phyloP scores from a whole-genome alignment of 1,140 invertebrate genomes.

The Drosophila erecta region DNA sequence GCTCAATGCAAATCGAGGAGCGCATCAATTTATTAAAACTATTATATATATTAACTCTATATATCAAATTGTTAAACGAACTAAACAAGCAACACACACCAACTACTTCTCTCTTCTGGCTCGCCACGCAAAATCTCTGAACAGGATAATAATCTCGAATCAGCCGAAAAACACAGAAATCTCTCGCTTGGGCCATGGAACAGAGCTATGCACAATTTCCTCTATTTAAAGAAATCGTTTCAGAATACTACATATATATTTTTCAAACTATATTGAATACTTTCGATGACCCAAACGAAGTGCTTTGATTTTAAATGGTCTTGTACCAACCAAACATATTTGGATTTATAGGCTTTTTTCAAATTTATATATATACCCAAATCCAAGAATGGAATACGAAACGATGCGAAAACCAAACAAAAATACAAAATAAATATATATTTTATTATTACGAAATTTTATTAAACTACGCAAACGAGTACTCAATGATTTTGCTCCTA shows the following conservation, averaged over 20 bases:
- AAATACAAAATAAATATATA: conserved; percentile 63
- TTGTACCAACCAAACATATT: conserved; percentile 51
- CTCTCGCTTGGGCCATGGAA: conserved; percentile 55
- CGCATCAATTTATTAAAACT: conserved; percentile 77
- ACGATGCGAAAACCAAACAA: conserved; percentile 33
- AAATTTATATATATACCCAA: conserved; percentile 76
- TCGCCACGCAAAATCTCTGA: conserved; percentile 62
- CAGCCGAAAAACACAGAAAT: conserved; percentile 15
- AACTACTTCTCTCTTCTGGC: conserved; percentile 66
- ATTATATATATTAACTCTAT: conserved; percentile 73
- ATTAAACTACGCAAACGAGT: conserved; percentile 79
- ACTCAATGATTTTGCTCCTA: conserved; percentile 79
- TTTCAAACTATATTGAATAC: conserved; percentile 36
- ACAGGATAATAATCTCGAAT: conserved; percentile 43
- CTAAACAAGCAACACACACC: conserved; percentile 46
- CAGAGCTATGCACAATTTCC: conserved; percentile 51
- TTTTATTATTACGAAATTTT: conserved; percentile 80
- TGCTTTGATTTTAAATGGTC: conserved; percentile 69
- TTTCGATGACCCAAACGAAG: conserved; percentile 51
- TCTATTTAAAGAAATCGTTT: conserved; percentile 29
- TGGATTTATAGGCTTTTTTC: conserved; percentile 79
- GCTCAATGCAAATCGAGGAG: conserved; percentile 37
- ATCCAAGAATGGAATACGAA: conserved; percentile 24
- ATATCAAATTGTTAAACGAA: conserved; percentile 79
- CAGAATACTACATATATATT: conserved; percentile 42